These are phyloP conservation scores for Ceratothoa steindachneri DNA, from an alignment of 2,888 invertebrate species.

Conservation along the genomic window DNA sequence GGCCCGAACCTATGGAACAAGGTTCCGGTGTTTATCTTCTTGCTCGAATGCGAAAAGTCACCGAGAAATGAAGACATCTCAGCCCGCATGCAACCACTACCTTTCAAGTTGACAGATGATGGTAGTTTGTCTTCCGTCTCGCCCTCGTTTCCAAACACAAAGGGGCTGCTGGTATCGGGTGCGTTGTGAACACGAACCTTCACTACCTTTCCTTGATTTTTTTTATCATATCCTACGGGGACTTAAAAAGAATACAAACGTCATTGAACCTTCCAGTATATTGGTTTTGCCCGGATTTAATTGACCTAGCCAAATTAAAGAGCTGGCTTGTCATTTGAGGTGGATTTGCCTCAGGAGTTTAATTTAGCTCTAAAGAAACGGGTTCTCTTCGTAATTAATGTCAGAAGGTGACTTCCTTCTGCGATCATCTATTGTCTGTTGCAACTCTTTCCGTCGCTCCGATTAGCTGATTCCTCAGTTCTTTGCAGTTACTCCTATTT, in stretches of 20 bases:
- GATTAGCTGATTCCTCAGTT: too few species aligned
- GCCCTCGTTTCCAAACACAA: background rate
- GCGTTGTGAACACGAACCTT: background rate
- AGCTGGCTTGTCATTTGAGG: background rate
- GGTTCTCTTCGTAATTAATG: background rate
- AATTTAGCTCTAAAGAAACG: background rate
- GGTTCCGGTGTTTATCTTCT: background rate
- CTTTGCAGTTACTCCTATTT: too few species aligned
- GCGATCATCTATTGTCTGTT: background rate
- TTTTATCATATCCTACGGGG: background rate
- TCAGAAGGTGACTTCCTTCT: background rate
- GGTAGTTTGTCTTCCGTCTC: background rate
- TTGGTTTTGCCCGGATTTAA: background rate
- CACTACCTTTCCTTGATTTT: background rate
- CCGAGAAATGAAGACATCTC: background rate
- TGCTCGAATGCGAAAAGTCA: background rate
- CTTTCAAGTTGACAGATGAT: background rate
- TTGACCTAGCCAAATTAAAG: background rate
- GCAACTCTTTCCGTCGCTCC: background rate
- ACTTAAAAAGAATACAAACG: background rate
- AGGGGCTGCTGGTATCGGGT: background rate
- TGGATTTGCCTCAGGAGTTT: background rate
- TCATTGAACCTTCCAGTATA: background rate
- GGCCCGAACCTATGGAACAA: too few species aligned
- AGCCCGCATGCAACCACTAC: background rate